Base-by-base conservation (phyloP, 2,797 vertebrate species). In the Mycteria americana region DNA sequence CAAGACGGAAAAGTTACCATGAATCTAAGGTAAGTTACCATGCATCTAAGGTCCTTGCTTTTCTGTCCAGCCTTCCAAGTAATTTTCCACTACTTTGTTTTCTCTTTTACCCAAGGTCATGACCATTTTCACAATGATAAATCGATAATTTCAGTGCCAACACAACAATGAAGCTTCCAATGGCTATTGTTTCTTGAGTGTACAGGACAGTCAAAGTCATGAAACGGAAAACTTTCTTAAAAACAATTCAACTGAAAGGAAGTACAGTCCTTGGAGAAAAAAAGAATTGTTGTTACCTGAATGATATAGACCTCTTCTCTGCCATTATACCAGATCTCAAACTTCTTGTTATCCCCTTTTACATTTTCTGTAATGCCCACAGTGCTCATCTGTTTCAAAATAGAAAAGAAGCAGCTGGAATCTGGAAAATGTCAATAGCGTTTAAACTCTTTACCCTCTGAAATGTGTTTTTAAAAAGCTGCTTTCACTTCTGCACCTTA, bases 231-330 rank as follows among this genome's bases (percentile, higher is more conserved):
- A 53, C 25, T 23, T 69, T 35, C 54, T 65, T 70, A 33, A 60
- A 89, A 57, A 39, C 5, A 74, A 62, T 51, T 43, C 25, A 75
- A 6, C 3, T 37, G 7, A 69, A 92, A 94, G 53, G 16, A 76
- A 88, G 14, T 18, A 45, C 16, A 86, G 9, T 8, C 27, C 31
- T 77, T 70, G 31, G 28, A 4, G 12, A 53, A 45, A 73, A 33
- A 77, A 92, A 67, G 2, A 4, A 57, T 18, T 46, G 27, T 21
- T 28, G 53, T 96, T 98, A 99, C 99, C 99, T 99, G 99, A 88
- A 99, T 98, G 83, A 99, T 99, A 96, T 99, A 99, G 77, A 99
- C 99, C 91, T 99, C 99, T 91, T 99, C 99, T 98, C 99, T 98
- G 85, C 99, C 99, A 17, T 98, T 99, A 97, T 98, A 99, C 99